phyloP scores from a whole-genome alignment of 2,113 vertebrate species.

The Zosterops pallidus region DNA sequence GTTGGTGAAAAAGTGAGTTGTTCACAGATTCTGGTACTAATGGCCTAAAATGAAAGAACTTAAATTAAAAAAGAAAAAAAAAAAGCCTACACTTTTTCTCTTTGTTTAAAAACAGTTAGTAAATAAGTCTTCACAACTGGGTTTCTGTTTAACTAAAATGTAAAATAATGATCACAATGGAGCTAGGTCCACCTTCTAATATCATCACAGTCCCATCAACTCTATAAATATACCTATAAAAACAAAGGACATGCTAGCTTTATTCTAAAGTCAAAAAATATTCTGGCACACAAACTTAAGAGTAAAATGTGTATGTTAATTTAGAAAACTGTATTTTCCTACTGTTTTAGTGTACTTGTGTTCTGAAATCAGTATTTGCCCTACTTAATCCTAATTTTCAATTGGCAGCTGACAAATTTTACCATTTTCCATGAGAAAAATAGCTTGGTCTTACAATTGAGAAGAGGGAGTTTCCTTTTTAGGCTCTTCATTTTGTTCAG shows the following conservation, averaged over 20 bases:
- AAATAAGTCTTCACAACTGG: not conserved
- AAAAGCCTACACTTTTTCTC: not conserved
- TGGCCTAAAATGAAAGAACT: conserved; percentile 78
- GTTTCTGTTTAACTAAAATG: not conserved
- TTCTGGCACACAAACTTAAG: not conserved
- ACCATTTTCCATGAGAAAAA: not conserved
- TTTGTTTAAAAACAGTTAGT: not conserved
- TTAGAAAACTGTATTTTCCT: not conserved
- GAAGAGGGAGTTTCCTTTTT: conserved; percentile 90
- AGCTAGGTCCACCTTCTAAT: not conserved
- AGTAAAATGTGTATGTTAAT: not conserved
- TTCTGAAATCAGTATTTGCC: not conserved
- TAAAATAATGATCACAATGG: not conserved
- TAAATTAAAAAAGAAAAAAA: not conserved
- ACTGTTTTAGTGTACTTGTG: not conserved
- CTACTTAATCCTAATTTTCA: not conserved
- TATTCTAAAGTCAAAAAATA: not conserved
- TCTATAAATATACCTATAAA: not conserved
- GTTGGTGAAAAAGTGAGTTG: conserved; percentile 95
- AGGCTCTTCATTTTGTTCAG: conserved; percentile 87
- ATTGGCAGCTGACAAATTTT: not conserved
- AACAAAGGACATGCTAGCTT: not conserved
- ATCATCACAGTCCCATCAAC: not conserved
- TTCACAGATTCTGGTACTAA: conserved; percentile 95
- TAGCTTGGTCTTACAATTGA: conserved; percentile 84